Conservation (phyloP, 2,113 vertebrate species). For the Rhadina sibilatrix region DNA sequence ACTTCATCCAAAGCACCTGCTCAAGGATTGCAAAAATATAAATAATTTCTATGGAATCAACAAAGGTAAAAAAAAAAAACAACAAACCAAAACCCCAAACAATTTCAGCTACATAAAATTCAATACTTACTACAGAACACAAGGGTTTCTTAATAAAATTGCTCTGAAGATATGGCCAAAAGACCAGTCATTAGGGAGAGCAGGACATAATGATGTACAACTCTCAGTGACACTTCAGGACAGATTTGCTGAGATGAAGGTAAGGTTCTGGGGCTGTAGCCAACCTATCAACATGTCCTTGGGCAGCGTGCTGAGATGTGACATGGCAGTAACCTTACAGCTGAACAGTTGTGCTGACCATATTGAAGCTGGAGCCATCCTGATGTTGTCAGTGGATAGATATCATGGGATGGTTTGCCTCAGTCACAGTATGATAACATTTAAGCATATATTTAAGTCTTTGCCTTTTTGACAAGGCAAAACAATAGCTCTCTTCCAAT, state of each 20-base stretch:
- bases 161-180: background rate
- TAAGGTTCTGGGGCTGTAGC: slow-evolving; percentile 7
- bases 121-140: background rate
- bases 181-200: background rate
- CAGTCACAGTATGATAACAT: background rate
- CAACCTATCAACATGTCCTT: background rate
- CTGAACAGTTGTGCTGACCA: background rate
- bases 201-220: background rate
- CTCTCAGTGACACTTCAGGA: background rate
- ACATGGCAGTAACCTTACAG: background rate
- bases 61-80: background rate
- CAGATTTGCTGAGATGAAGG: slow-evolving; percentile 18
- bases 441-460: background rate
- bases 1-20: slow-evolving; percentile 43
- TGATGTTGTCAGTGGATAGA: background rate
- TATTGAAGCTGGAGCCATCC: background rate
- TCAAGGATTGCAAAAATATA: slow-evolving; percentile 18
- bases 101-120: background rate
- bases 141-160: background rate
- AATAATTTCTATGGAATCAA: slow-evolving; percentile 37
- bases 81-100: background rate
- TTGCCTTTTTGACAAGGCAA: background rate
- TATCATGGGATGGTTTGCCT: background rate
- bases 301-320: background rate
- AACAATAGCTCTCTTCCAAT: background rate